A percentile compares a stretch with the other conserved stretches of the same genome.
Evolutionary conservation across 2,888 invertebrate genomes (phyloP).

Genomic region (Cephus nigrinus): DNA sequence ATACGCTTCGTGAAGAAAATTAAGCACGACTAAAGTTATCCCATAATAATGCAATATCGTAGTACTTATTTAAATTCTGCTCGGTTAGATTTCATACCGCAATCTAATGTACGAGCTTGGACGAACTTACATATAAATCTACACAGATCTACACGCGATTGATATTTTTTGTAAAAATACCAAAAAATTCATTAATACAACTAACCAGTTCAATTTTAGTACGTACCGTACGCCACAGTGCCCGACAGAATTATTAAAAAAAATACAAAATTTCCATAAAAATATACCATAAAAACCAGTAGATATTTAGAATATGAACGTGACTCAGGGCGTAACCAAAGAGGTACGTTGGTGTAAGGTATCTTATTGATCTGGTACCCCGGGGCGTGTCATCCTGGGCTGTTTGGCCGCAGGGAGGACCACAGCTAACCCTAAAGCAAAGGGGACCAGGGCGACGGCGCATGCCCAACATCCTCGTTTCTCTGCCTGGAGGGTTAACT

Average conservation of each 20-base stretch:
- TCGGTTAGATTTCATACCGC: background rate
- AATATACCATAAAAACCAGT: background rate
- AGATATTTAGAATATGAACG: conserved; percentile 27
- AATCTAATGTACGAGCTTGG: background rate
- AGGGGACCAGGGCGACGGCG: conserved; percentile 53
- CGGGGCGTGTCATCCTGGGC: conserved; percentile 66
- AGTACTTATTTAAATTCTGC: background rate
- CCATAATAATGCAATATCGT: background rate
- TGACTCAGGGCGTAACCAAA: conserved; percentile 60
- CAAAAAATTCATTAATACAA: background rate
- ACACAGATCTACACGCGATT: background rate
- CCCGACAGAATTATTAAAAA: background rate
- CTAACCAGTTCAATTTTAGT: background rate
- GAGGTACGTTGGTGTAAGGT: conserved; percentile 57
- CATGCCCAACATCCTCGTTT: conserved; percentile 51
- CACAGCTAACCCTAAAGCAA: conserved; percentile 64
- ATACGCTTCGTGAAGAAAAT: background rate
- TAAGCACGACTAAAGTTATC: background rate
- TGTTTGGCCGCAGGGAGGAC: conserved; percentile 66
- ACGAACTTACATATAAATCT: background rate
- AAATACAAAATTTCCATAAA: background rate
- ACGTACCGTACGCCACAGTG: background rate
- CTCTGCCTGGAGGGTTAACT: conserved; percentile 62
- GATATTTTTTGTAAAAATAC: background rate
- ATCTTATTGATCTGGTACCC: conserved; percentile 67